These are phyloP conservation scores for Rhodophaea formosa DNA, from an alignment of 2,888 invertebrate species.

Conservation along the genomic window DNA sequence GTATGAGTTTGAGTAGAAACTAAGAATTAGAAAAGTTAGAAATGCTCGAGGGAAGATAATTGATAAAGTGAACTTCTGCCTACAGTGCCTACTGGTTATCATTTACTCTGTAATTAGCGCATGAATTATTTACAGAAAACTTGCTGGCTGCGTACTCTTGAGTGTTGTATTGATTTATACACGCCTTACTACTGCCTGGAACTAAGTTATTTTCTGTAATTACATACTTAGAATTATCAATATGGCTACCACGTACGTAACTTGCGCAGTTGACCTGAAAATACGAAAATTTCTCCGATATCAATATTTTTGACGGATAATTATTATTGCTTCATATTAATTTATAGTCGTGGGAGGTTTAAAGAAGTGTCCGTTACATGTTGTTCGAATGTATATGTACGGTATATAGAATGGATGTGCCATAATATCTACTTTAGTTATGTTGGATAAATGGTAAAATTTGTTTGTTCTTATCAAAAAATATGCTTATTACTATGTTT, in stretches of 20 bases:
- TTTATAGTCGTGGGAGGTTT: background rate
- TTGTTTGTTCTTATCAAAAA: no score
- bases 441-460: no score
- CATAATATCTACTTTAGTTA: no score
- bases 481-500: background rate
- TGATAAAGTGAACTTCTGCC: constrained; percentile 50
- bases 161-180: constrained; percentile 63
- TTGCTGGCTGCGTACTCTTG: constrained; percentile 42
- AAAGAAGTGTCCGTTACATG: background rate
- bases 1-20: constrained; percentile 23
- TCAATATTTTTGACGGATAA: background rate
- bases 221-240: constrained; percentile 54
- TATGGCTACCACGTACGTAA: constrained; percentile 28
- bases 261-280: constrained; percentile 33
- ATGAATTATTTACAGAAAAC: constrained; percentile 52
- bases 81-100: constrained; percentile 61
- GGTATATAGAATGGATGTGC: no score
- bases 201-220: constrained; percentile 65
- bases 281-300: constrained; percentile 19
- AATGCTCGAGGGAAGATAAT: constrained; percentile 42
- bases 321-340: background rate
- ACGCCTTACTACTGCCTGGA: constrained; percentile 36
- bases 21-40: constrained; percentile 27
- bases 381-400: no score
- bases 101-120: constrained; percentile 56